Conservation (phyloP, 1,140 invertebrate genomes). For the Ostrea denselamellosa region DNA sequence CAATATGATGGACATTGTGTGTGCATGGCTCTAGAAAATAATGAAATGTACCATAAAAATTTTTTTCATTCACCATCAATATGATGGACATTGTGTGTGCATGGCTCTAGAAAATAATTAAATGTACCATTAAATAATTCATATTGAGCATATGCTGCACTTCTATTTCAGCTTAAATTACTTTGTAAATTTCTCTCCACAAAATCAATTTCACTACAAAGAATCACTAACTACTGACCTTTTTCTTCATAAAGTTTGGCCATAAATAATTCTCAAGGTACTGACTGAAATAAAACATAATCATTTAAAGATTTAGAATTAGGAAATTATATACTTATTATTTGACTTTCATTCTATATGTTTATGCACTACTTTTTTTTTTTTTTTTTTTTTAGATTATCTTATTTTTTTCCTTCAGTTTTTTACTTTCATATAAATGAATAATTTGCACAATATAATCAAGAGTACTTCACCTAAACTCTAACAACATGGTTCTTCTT, state of each 20-base stretch:
- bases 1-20: slow-evolving; percentile 96
- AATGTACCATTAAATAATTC: too few species aligned
- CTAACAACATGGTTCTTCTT: slow-evolving; percentile 94
- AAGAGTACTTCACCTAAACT: slow-evolving; percentile 84
- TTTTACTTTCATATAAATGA: too few species aligned
- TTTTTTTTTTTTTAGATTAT: too few species aligned
- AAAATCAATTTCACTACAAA: background rate
- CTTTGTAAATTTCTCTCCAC: background rate
- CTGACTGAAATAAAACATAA: slow-evolving; percentile 82
- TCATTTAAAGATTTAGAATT: background rate
- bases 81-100: slow-evolving; percentile 96
- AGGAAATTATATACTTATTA: background rate
- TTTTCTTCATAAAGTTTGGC: slow-evolving; percentile 89
- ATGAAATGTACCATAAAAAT: too few species aligned
- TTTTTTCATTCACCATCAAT: slow-evolving; percentile 98
- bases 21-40: slow-evolving; percentile 80
- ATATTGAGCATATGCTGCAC: background rate
- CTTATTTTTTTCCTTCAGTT: too few species aligned
- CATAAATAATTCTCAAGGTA: slow-evolving; percentile 98
- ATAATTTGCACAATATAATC: too few species aligned
- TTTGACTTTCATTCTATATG: too few species aligned
- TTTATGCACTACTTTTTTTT: too few species aligned
- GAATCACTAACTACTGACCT: slow-evolving; percentile 61
- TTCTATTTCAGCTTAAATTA: background rate
- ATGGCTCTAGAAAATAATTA: slow-evolving; percentile 59